Evolutionary conservation across 2,113 vertebrate species (phyloP).

Genomic region (Acanthochromis polyacanthus): DNA sequence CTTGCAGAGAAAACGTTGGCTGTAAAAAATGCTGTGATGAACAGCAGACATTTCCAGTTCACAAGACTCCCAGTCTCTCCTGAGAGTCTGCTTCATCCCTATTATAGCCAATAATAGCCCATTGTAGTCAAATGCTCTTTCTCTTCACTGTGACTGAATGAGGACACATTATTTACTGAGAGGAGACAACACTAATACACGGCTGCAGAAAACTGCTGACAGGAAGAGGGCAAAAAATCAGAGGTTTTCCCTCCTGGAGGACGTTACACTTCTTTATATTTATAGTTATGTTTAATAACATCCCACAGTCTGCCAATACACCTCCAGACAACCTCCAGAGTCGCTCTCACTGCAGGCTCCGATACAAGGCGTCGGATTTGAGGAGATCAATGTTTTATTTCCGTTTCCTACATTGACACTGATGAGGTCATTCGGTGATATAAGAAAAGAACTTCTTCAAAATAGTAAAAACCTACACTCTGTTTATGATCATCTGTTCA

Average conservation of each 20-base stretch:
- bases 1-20: conserved; percentile 78
- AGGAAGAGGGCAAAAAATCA: conserved; percentile 83
- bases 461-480: not conserved
- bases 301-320: conserved; percentile 70
- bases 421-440: conserved; percentile 28
- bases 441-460: conserved; percentile 24
- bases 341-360: conserved; percentile 52
- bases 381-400: conserved; percentile 45
- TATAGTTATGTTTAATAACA: conserved; percentile 82
- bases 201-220: conserved; percentile 85
- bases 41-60: conserved; percentile 89
- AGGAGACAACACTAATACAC: conserved; percentile 84
- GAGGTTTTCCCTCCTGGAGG: conserved; percentile 78
- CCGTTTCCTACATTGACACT: conserved; percentile 39
- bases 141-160: conserved; percentile 88
- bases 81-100: conserved; percentile 89
- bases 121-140: conserved; percentile 91
- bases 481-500: not conserved
- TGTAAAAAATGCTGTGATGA: conserved; percentile 85
- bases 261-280: conserved; percentile 81
- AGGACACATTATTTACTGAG: conserved; percentile 88
- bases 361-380: conserved; percentile 54
- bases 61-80: conserved; percentile 86
- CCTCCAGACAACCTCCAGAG: conserved; percentile 68
- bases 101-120: conserved; percentile 92